phyloP scores from a whole-genome alignment of 2,888 invertebrate species.

The Napeogenes sylphis region DNA sequence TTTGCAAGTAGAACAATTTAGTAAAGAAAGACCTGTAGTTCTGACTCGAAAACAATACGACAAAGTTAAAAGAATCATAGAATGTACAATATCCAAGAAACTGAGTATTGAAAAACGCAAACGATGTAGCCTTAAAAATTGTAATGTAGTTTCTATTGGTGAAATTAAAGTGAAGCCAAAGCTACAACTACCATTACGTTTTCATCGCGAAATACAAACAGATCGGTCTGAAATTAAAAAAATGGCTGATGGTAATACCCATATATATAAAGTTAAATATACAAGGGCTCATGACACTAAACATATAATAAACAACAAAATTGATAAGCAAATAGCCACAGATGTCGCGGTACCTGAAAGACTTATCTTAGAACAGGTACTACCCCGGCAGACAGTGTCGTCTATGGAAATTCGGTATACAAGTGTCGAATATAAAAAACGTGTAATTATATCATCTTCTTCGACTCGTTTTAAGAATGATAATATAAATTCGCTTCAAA shows the following conservation, averaged over 20 bases:
- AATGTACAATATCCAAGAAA: slow-evolving; percentile 36
- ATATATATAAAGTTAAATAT: background rate
- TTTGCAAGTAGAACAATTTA: slow-evolving; percentile 47
- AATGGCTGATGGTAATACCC: slow-evolving; percentile 3
- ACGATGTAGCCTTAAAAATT: slow-evolving; percentile 15
- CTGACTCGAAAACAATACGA: slow-evolving; percentile 56
- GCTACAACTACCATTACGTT: slow-evolving; percentile 8
- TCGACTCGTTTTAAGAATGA: slow-evolving; percentile 9
- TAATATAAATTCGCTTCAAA: background rate
- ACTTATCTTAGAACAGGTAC: slow-evolving; percentile 8
- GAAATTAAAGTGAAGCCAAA: slow-evolving; percentile 35
- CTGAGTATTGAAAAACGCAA: slow-evolving; percentile 27
- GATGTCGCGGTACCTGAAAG: background rate
- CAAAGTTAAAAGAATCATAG: slow-evolving; percentile 55
- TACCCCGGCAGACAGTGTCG: slow-evolving; percentile 41
- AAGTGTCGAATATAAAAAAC: slow-evolving; percentile 42
- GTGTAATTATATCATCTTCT: slow-evolving; percentile 44
- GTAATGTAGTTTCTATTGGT: slow-evolving; percentile 41
- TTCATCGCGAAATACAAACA: slow-evolving; percentile 29
- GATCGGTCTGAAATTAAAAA: slow-evolving; percentile 14
- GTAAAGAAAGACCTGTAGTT: slow-evolving; percentile 51
- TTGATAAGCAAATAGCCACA: background rate
- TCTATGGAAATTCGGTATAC: slow-evolving; percentile 51
- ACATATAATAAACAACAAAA: background rate
- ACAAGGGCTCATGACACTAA: slow-evolving; percentile 7